Conservation (phyloP, 2,113 vertebrate species). For the human region DNA sequence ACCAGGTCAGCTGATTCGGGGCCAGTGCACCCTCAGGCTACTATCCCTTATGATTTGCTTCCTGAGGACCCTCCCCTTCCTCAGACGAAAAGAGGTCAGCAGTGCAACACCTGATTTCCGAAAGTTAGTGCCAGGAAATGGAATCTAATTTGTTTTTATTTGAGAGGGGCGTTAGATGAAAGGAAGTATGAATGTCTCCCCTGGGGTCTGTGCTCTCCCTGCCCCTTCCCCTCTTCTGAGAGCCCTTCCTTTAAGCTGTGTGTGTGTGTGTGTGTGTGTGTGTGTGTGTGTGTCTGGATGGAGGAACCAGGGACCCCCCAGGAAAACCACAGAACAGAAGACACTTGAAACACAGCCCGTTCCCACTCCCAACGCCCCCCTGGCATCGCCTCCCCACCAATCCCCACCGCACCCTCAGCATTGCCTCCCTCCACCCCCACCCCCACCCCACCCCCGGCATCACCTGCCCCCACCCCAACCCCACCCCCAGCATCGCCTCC, state of each 20-base stretch:
- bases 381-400: accelerated
- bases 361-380: accelerated
- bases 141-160: neutral
- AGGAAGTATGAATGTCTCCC: neutral
- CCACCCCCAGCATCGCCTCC: no score
- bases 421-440: no score
- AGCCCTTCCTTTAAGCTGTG: neutral
- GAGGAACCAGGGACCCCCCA: no score
- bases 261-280: neutral
- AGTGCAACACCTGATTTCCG: neutral
- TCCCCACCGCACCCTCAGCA: no score
- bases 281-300: neutral
- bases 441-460: no score
- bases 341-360: accelerated
- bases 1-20: accelerated
- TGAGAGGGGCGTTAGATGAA: neutral
- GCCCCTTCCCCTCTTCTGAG: neutral
- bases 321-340: neutral
- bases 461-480: no score
- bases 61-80: no score
- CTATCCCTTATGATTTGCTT: neutral
- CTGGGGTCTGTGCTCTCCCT: neutral
- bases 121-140: neutral
- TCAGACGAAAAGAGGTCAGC: neutral
- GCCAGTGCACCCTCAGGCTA: accelerated